Evolutionary conservation across 2,888 invertebrate genomes (phyloP), one percentile per base, ranked within the genome.

Genomic region (Hyposoter didymator): DNA sequence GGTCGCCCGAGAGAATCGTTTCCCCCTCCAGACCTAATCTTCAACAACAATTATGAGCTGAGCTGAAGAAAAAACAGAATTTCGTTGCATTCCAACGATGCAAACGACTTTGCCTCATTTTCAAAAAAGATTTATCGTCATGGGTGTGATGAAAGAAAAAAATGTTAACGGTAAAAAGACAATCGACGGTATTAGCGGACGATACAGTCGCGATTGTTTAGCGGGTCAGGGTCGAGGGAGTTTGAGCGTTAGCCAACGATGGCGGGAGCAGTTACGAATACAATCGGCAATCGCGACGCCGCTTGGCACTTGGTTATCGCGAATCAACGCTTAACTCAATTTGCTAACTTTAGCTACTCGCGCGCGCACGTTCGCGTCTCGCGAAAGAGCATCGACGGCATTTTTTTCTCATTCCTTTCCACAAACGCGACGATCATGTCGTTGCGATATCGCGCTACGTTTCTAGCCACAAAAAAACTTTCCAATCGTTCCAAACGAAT

Each of bases 141-240:
- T 52, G 49, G 39, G 47, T 35, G 14, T 10, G 12, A 59, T 2
- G 19, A 32, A 5, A n/a, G 45, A 39, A 39, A 75, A 28, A 22
- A 22, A 3, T 10, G 28, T 45, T n/a, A 49, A 49, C 6, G 35
- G 22, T 43, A 66, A 76, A 76, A 76, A 72, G 55, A 73, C 66
- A 52, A 80, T 84, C 67, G 76, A 47, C 80, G 43, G 52, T 81
- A 82, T 76, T 85, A 67, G 76, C 82, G 74, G 83, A 85, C 75
- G 79, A 76, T 82, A 76, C 79, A 62, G 76, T 72, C 43, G 55
- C 47, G 66, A 83, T 83, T 72, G 47, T 88, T 88, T 45, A 90
- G 87, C 87, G 87, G 91, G 91, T 91, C 91, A 91, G 91, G 91
- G 90, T 84, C 89, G 78, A 67, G n/a, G 84, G 87, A 83, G 87